phyloP scores from a whole-genome alignment of 2,113 vertebrate species.

The Motacilla alba region DNA sequence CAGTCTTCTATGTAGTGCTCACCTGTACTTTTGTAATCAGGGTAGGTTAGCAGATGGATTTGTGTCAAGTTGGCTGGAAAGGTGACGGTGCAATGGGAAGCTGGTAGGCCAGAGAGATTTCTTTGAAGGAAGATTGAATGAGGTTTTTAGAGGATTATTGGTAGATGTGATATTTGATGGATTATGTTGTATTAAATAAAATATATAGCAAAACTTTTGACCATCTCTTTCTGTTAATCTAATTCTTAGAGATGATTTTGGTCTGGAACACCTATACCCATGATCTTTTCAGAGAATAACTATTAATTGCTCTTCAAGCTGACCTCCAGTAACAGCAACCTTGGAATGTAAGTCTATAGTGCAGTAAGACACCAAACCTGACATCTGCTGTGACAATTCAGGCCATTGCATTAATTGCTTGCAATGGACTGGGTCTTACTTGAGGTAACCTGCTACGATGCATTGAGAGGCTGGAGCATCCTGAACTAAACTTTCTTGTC shows the following conservation, averaged over 20 bases:
- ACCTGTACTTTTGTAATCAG: neutral
- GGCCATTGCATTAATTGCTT: neutral
- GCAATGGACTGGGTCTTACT: neutral
- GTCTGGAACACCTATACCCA: neutral
- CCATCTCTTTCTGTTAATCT: neutral
- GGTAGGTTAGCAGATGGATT: neutral
- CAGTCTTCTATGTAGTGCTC: neutral
- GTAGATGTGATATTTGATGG: neutral
- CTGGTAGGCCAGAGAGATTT: neutral
- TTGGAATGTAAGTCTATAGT: neutral
- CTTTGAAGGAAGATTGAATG: neutral
- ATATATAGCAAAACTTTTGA: neutral
- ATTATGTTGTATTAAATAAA: slow-evolving; percentile 38
- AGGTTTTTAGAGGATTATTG: neutral
- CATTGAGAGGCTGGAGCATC: neutral
- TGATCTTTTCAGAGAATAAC: neutral
- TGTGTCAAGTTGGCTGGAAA: neutral
- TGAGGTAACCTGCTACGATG: neutral
- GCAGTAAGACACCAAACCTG: neutral
- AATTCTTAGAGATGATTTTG: neutral
- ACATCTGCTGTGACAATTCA: neutral
- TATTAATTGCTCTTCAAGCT: neutral
- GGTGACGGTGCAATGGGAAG: neutral
- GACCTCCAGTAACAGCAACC: neutral
- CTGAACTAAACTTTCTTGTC: neutral